phyloP scores from a whole-genome alignment of 2,113 vertebrate species.

The Proterorhinus semilunaris region DNA sequence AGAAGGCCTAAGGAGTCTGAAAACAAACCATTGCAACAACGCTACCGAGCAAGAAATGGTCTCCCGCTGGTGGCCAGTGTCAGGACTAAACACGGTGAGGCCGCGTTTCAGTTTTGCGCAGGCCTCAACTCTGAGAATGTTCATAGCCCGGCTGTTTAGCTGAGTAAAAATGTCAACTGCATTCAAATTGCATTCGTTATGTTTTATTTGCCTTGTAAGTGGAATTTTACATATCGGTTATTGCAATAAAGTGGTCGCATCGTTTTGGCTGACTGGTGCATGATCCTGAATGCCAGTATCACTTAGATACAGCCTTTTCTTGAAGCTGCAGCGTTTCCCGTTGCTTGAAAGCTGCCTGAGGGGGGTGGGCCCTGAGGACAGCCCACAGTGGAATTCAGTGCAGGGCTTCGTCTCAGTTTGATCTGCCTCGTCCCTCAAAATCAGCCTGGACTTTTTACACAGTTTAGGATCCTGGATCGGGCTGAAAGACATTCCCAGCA shows the following conservation, averaged over 20 bases:
- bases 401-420: constrained; percentile 31
- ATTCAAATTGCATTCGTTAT: too few relatives aligned
- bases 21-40: constrained; percentile 9
- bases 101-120: too few relatives aligned
- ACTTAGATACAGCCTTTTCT: constrained; percentile 32
- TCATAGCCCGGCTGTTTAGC: neutral
- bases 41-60: neutral
- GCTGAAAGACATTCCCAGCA: constrained; percentile 6
- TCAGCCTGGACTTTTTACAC: constrained; percentile 19
- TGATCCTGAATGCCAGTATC: constrained; percentile 34
- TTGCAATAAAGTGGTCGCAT: neutral
- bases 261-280: constrained; percentile 12
- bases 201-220: too few relatives aligned
- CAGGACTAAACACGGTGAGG: too few relatives aligned
- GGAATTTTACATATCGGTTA: too few relatives aligned
- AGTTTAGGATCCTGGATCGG: constrained; percentile 12
- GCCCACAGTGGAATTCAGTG: constrained; percentile 10
- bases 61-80: too few relatives aligned
- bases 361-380: constrained; percentile 11
- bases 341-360: constrained; percentile 11
- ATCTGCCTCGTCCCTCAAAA: constrained; percentile 42
- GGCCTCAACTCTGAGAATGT: too few relatives aligned
- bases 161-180: too few relatives aligned
- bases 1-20: neutral
- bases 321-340: constrained; percentile 16